Conservation (phyloP, 2,113 vertebrate genomes). For the Miniopterus natalensis region DNA sequence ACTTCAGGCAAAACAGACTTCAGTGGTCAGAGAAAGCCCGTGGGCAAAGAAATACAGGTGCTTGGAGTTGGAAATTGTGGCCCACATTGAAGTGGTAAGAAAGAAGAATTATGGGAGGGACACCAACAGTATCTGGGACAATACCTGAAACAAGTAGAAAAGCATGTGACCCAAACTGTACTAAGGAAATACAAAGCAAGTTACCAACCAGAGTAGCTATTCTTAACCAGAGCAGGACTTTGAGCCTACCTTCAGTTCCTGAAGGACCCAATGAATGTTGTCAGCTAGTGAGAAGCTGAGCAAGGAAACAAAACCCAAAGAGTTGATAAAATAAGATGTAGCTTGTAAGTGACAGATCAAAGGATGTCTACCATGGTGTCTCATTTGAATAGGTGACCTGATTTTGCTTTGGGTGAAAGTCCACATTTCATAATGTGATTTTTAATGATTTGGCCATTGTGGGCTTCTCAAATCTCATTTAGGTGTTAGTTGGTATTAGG, state of each 20-base stretch:
- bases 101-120: background rate
- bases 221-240: background rate
- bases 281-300: background rate
- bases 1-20: background rate
- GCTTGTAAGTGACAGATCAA: fast-evolving
- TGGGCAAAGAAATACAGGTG: background rate
- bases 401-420: too few relatives aligned
- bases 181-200: background rate
- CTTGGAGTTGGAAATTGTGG: background rate
- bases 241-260: background rate
- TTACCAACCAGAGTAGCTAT: background rate
- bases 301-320: background rate
- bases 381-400: fast-evolving
- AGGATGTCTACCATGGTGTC: fast-evolving
- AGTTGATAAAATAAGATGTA: background rate
- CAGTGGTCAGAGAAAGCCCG: background rate
- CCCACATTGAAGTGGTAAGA: background rate
- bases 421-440: background rate
- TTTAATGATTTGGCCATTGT: background rate
- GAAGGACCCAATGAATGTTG: background rate
- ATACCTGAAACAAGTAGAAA: background rate
- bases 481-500: background rate
- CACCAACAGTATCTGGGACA: background rate
- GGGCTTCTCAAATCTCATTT: background rate
- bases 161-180: background rate